Evolutionary conservation across 2,113 vertebrate species (phyloP), one percentile per base, ranked within the genome.

Genomic region (Cryptoleucopteryx plumbea): DNA sequence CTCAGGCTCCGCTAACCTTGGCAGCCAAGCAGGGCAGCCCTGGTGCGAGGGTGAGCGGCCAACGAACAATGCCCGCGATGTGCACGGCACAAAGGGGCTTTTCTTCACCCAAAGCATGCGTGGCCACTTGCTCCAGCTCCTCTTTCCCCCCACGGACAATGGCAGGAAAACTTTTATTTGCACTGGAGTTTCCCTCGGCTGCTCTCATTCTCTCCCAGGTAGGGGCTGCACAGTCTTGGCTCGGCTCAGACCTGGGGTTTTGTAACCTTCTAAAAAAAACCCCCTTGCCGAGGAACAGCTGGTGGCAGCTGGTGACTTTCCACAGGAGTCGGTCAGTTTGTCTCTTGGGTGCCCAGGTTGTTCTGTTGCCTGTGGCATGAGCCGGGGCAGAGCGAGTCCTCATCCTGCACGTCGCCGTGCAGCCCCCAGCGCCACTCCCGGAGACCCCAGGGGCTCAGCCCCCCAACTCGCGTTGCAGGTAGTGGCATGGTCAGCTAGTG

Each of bases 351-450:
- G 4, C 11, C 16, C 32, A 4, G 48, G 17, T 32, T 3, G 1
- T 29, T 20, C n/a, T 16, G 1, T 1, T 40, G 31, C 40, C 50
- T 0, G 0, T 3, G 38, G 59, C 1, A 0, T 8, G 59, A 36
- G n/a, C 42, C 0, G 4, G 34, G 34, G 26, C 65, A 19, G 72
- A 45, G 59, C 3, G 2, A 22, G 36, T 42, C 61, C 88, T 50
- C 26, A 2, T 38, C 40, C 79, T 13, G 16, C 38, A 4, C 2
- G 0, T n/a, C 6, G 1, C 63, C 15, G 17, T 10, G 52, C 40
- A n/a, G 82, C 50, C 40, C 50, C 45, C 61, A 14, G 77, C 3
- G 1, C 52, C 1, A 6, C 47, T 38, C 18, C 47, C 1, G 0
- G 6, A 27, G 55, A 31, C 34, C 55, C 71, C 8, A 7, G 15